Evolutionary conservation across 35 echinoderm and acorn worm genomes (phyloP), one percentile per base, ranked within the genome.

Genomic region (Amphiura filiformis): DNA sequence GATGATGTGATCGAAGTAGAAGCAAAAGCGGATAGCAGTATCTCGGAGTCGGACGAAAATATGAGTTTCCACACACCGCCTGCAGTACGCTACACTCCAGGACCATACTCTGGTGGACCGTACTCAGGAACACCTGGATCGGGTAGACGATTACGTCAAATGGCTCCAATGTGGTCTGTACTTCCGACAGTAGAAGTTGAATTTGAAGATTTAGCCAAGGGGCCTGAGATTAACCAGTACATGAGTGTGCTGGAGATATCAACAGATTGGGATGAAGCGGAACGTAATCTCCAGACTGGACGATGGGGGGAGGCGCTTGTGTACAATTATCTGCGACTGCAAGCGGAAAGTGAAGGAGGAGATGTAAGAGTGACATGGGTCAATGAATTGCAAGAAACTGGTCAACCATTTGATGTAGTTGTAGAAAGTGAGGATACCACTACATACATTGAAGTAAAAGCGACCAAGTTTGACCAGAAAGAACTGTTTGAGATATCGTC

Each of bases 401-500:
- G 86, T 33, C 36, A 88, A 44, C 86, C 86, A 7, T 88, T 56
- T 36, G 86, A 88, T 52, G 47, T 88, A 30, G 77, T 80, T 20
- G 42, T 88, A 1, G 39, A 57, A 30, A 23, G 61, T 9, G 41
- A 47, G 41, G 34, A 79, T 36, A 28, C 22, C 22, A 80, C 1
- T 13, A 81, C 57, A 47, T 88, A 88, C 78, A 56, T 88, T 11
- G 86, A 88, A 57, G 86, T 88, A 30, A 88, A 88, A 57, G 37
- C 76, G 2, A 88, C 86, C 7, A 56, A 35, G 33, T 34, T 33
- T 7, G 49, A 88, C 15, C 76, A 80, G 76, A 88, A 88, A 32
- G 32, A 88, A 77, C 22, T 80, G 37, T 79, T 88, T 79, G 86
- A 88, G 78, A 88, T 88, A 1, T 88, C 86, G 14, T 80, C 86